phyloP scores from a whole-genome alignment of 2,113 vertebrate genomes.

The Aspiorhynchus laticeps region DNA sequence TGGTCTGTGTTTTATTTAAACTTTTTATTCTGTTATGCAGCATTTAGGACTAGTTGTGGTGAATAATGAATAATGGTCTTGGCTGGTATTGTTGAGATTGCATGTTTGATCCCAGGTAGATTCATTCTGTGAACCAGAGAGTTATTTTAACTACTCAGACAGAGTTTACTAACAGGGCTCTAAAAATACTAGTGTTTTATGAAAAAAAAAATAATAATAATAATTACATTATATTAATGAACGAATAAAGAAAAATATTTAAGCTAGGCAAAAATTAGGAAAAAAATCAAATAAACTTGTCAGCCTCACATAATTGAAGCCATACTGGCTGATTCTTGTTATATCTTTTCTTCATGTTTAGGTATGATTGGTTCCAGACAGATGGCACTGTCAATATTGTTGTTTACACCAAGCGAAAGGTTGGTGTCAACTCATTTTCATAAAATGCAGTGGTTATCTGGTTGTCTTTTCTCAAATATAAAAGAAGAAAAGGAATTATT shows the following conservation, averaged over 20 bases:
- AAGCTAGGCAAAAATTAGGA: background rate
- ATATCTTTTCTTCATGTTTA: conserved; percentile 65
- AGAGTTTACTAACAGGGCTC: background rate
- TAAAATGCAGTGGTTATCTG: background rate
- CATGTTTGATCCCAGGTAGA: background rate
- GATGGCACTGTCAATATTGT: conserved; percentile 82
- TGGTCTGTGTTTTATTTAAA: background rate
- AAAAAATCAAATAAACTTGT: background rate
- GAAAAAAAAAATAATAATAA: too few relatives aligned
- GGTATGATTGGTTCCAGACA: conserved; percentile 98
- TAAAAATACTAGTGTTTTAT: background rate
- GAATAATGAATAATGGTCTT: background rate
- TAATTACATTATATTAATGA: background rate
- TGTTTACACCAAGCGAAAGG: conserved; percentile 87
- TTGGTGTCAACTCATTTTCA: conserved; percentile 52
- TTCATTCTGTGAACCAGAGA: background rate
- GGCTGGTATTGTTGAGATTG: background rate
- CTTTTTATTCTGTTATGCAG: background rate
- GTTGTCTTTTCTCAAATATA: background rate
- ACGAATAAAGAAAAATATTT: background rate
- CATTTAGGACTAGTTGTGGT: background rate
- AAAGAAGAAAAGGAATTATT: background rate
- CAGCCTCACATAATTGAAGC: background rate
- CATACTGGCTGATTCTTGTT: background rate
- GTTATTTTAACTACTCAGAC: too few relatives aligned